Evolutionary conservation across 2,113 vertebrate species (phyloP), one percentile per base, ranked within the genome.

Genomic region (Tauraco erythrolophus): DNA sequence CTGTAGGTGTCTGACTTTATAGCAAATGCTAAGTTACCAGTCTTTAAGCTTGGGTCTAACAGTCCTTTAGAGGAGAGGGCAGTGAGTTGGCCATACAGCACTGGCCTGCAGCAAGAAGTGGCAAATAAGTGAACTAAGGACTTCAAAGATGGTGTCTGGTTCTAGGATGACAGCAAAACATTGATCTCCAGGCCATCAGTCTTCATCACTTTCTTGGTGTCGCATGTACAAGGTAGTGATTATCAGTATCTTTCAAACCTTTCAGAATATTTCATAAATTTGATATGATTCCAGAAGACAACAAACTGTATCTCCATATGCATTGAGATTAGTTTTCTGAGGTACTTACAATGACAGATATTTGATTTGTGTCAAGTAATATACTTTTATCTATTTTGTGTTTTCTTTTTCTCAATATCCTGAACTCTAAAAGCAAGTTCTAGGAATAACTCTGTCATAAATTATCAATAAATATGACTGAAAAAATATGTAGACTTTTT

Each of bases 221-320:
- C 1, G 0, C 15, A 2, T 1, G 21, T 66, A 57, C 14, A 82
- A 83, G 18, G 2, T 56, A 48, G 61, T 19, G 19, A 7, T 37
- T 57, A 48, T 14, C 7, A 41, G 3, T 28, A 19, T 28, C 21
- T 77, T 89, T 87, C 54, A 84, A 41, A 39, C 1, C 3, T 81
- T 84, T 65, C 58, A 43, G 16, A 81, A 65, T 57, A 14, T 10
- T 56, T 81, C 6, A 2, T 4, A 57, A 35, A 0, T 60, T 93
- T 79, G 11, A 4, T 58, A 23, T 69, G 56, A 69, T 39, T 81
- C 11, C 18, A 70, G 37, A 84, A 68, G 10, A 66, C 0, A n/a
- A 11, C 3, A 74, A 81, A 61, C 2, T 37, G 1, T 30, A 31
- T 58, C 62, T 81, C 75, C 10, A 11, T n/a, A 51, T 10, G 15